Conservation (phyloP, 2,113 vertebrate genomes). For the Pteronura brasiliensis region DNA sequence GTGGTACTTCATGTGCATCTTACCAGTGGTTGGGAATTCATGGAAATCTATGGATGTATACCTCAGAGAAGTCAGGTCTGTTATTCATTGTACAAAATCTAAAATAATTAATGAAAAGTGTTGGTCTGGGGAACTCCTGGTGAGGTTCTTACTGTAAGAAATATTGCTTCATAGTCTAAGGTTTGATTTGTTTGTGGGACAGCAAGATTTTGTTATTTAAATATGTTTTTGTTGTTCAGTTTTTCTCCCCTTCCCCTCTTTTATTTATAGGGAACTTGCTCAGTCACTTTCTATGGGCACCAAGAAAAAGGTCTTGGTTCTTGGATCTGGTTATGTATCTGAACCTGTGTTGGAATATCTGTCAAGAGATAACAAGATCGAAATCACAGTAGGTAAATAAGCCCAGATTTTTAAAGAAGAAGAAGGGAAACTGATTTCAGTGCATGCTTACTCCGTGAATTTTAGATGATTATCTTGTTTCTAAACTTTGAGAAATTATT, state of each 20-base stretch:
- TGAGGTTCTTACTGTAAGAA: background rate
- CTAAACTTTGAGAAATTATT: background rate
- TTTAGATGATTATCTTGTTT: slow-evolving; percentile 2
- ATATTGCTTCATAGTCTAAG: background rate
- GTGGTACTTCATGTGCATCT: too few species aligned
- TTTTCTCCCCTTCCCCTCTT: fast-evolving
- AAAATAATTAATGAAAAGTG: background rate
- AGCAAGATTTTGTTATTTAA: background rate
- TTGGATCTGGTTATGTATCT: slow-evolving; percentile 96
- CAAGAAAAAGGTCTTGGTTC: slow-evolving; percentile 91
- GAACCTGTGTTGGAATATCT: slow-evolving; percentile 94
- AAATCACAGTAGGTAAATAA: slow-evolving; percentile 94
- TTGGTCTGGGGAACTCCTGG: background rate
- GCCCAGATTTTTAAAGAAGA: slow-evolving; percentile 1
- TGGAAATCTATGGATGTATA: background rate
- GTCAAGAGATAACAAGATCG: slow-evolving; percentile 86
- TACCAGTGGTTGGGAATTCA: background rate
- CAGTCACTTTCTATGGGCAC: slow-evolving; percentile 86
- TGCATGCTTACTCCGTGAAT: background rate
- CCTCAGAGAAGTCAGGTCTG: background rate
- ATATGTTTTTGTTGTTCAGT: background rate
- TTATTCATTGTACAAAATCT: background rate
- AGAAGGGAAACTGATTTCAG: background rate
- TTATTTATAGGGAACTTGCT: slow-evolving; percentile 85
- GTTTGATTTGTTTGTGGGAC: background rate